These are phyloP conservation scores for Ectemnius cavifrons DNA, from an alignment of 2,888 invertebrate genomes.

Conservation along the genomic window DNA sequence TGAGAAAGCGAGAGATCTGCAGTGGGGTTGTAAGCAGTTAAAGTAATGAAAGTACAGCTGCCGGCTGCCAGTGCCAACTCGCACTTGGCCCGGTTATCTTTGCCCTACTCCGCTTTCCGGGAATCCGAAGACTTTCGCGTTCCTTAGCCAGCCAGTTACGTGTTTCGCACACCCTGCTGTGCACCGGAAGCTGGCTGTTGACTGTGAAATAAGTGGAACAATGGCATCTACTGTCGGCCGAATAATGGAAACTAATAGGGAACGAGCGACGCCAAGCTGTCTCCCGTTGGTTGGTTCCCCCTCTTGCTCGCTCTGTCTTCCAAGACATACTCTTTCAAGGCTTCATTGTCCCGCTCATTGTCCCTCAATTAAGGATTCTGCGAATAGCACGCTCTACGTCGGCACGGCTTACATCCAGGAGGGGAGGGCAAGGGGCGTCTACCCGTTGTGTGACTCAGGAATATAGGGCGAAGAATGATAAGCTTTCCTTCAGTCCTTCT, in stretches of 20 bases:
- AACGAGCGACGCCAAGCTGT: slow-evolving; percentile 7
- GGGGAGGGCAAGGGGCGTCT: too few relatives aligned
- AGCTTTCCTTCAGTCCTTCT: too few relatives aligned
- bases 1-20: background rate
- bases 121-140: slow-evolving; percentile 51
- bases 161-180: slow-evolving; percentile 27
- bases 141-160: slow-evolving; percentile 22
- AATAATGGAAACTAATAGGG: slow-evolving; percentile 47
- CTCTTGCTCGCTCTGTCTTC: slow-evolving; percentile 4
- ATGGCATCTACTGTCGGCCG: slow-evolving; percentile 28
- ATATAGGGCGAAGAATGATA: too few relatives aligned
- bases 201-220: slow-evolving; percentile 41
- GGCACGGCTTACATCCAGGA: background rate
- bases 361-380: slow-evolving; percentile 45
- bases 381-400: slow-evolving; percentile 41
- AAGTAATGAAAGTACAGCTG: slow-evolving; percentile 15
- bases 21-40: slow-evolving; percentile 1
- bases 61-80: slow-evolving; percentile 3
- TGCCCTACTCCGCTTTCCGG: slow-evolving; percentile 50
- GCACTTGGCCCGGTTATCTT: slow-evolving; percentile 39
- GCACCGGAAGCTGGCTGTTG: slow-evolving; percentile 32
- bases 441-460: too few relatives aligned
- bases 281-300: too few relatives aligned
- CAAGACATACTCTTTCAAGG: slow-evolving; percentile 30
- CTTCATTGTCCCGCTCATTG: slow-evolving; percentile 39